A percentile compares a stretch with the other conserved stretches of the same genome.
Evolutionary conservation across 2,113 vertebrate species (phyloP).

Genomic region (Tringa solitaria): DNA sequence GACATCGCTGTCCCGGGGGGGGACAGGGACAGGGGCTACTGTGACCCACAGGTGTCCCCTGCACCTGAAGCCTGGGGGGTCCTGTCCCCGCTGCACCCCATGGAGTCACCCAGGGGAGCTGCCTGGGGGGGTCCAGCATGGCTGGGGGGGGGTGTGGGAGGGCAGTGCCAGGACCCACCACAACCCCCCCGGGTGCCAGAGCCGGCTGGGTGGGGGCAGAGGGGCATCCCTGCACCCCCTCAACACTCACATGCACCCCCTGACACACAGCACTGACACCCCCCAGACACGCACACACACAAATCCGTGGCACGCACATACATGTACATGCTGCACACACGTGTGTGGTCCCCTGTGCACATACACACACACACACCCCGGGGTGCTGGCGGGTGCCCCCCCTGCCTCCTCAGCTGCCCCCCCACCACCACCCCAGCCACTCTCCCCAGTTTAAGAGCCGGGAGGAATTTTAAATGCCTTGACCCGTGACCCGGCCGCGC

Average conservation of each 20-base stretch:
- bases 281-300: not conserved
- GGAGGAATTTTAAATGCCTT: constrained; percentile 61
- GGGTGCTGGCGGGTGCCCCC: not conserved
- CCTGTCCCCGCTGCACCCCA: not conserved
- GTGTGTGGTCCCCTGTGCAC: rapidly evolving
- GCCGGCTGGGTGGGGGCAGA: rapidly evolving
- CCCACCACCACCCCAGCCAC: rapidly evolving
- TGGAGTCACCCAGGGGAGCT: not conserved
- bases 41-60: not conserved
- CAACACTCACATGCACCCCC: not conserved
- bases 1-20: not conserved
- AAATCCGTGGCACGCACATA: not conserved
- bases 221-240: not conserved
- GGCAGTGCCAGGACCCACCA: rapidly evolving
- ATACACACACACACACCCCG: rapidly evolving
- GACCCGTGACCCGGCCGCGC: constrained; percentile 12
- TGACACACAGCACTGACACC: rapidly evolving
- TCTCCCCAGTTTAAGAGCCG: not conserved
- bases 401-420: no score
- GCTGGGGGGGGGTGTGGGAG: not conserved
- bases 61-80: constrained; percentile 20
- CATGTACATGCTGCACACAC: rapidly evolving
- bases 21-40: not conserved
- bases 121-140: not conserved
- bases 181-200: not conserved